Percentiles rank a stretch among this genome's conserved stretches.
These are phyloP conservation scores for Girardinichthys multiradiatus DNA, from an alignment of 2,113 vertebrate species.

Conservation along the genomic window DNA sequence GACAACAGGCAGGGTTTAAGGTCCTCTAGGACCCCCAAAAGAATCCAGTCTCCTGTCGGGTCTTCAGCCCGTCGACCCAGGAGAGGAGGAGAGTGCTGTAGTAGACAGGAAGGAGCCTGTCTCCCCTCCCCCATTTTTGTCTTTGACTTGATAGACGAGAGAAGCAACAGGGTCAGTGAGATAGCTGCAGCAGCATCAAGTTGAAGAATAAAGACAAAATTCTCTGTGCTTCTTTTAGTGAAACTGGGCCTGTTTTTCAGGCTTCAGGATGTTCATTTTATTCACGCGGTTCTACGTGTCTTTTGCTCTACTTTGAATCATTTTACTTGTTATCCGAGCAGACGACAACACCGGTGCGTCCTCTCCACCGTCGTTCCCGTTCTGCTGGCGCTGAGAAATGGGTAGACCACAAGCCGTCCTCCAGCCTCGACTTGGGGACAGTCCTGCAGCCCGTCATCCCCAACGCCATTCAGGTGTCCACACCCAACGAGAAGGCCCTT, in stretches of 20 bases:
- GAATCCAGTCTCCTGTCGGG: constrained; percentile 72
- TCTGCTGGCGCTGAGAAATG: constrained; percentile 91
- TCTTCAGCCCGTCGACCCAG: constrained; percentile 61
- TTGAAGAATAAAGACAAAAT: background rate
- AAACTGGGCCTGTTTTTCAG: background rate
- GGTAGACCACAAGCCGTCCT: constrained; percentile 94
- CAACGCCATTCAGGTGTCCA: constrained; percentile 87
- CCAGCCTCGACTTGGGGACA: constrained; percentile 88
- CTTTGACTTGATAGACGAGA: constrained; percentile 80
- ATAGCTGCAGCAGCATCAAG: constrained; percentile 14
- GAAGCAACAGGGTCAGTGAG: constrained; percentile 86
- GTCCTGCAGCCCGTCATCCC: constrained; percentile 92
- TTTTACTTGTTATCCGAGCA: constrained; percentile 49
- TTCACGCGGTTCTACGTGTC: background rate
- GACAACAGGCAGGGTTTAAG: constrained; percentile 68
- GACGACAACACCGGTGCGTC: constrained; percentile 82
- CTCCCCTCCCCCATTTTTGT: constrained; percentile 56
- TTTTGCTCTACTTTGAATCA: background rate
- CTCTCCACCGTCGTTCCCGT: constrained; percentile 85
- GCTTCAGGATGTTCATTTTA: background rate
- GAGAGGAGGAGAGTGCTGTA: constrained; percentile 82
- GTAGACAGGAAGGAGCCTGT: constrained; percentile 65
- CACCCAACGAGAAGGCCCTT: constrained; percentile 89
- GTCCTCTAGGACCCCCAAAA: constrained; percentile 49
- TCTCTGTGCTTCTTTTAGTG: background rate